A percentile compares a stretch with the other conserved stretches of the same genome.
phyloP scores from a whole-genome alignment of 2,888 invertebrate genomes.

The Drosophila cyrtoloma region DNA sequence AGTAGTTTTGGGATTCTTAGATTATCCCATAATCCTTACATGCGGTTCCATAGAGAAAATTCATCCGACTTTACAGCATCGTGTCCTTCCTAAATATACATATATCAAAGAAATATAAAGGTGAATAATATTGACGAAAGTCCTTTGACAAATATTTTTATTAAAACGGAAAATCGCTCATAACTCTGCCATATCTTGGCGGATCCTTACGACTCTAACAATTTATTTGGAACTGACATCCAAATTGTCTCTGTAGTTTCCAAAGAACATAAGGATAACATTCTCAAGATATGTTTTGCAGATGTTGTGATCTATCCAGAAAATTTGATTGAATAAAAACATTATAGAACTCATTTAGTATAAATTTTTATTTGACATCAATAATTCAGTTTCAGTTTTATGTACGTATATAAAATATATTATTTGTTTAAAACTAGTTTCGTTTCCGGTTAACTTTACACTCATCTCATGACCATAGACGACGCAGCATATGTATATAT shows the following conservation, averaged over 20 bases:
- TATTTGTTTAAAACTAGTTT: constrained; percentile 76
- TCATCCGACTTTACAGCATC: background rate
- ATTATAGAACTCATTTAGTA: constrained; percentile 65
- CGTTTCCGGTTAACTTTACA: constrained; percentile 71
- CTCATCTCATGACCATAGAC: constrained; percentile 48
- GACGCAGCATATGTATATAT: constrained; percentile 51
- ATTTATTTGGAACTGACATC: background rate
- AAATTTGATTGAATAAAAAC: background rate
- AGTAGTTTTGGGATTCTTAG: background rate
- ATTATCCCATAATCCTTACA: too few relatives aligned
- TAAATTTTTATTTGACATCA: constrained; percentile 81
- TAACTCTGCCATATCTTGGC: background rate
- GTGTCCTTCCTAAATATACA: background rate
- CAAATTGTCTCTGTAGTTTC: background rate
- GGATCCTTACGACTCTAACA: background rate
- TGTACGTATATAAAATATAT: constrained; percentile 74
- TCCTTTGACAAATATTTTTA: too few relatives aligned
- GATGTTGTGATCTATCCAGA: background rate
- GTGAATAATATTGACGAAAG: background rate
- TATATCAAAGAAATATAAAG: background rate
- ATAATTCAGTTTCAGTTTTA: constrained; percentile 74
- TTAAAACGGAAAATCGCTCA: background rate
- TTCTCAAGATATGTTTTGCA: background rate
- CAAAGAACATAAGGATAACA: background rate
- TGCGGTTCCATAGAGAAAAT: background rate